phyloP scores from a whole-genome alignment of 2,113 vertebrate species.

The Leucosticte australis region DNA sequence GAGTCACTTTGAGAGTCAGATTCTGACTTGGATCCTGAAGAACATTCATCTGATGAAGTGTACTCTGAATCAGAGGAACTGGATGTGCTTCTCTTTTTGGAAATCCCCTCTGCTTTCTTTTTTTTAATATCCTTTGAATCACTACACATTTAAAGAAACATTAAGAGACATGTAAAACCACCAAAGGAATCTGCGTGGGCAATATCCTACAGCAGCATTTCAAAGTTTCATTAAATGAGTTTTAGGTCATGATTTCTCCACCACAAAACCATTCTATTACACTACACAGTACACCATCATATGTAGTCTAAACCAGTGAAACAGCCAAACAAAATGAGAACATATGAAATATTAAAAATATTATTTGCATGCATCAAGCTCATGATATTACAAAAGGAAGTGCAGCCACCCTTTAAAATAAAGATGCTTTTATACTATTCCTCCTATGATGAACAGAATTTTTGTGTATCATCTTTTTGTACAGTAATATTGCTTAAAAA shows the following conservation, averaged over 20 bases:
- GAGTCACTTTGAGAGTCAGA: constrained; percentile 72
- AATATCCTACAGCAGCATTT: background rate
- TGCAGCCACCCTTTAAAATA: background rate
- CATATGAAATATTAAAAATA: background rate
- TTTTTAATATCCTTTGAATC: constrained; percentile 64
- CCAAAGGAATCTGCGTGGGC: background rate
- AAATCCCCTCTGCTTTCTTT: constrained; percentile 42
- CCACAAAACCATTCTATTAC: background rate
- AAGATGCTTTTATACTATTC: background rate
- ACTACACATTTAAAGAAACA: background rate
- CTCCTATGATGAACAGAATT: background rate
- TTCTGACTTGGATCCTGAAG: constrained; percentile 78
- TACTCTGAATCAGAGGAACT: constrained; percentile 64
- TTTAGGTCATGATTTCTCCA: background rate
- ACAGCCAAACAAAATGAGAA: background rate
- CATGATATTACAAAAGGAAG: background rate
- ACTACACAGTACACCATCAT: background rate
- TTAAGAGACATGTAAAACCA: background rate
- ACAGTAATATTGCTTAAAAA: background rate
- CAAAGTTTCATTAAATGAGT: background rate
- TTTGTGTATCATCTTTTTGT: background rate
- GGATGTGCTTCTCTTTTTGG: constrained; percentile 36
- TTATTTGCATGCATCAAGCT: background rate
- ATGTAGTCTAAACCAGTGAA: background rate
- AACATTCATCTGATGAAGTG: constrained; percentile 77